phyloP scores from a whole-genome alignment of 30 jellyfish, hydroid and myxozoan species.

The Aurelia sp. region DNA sequence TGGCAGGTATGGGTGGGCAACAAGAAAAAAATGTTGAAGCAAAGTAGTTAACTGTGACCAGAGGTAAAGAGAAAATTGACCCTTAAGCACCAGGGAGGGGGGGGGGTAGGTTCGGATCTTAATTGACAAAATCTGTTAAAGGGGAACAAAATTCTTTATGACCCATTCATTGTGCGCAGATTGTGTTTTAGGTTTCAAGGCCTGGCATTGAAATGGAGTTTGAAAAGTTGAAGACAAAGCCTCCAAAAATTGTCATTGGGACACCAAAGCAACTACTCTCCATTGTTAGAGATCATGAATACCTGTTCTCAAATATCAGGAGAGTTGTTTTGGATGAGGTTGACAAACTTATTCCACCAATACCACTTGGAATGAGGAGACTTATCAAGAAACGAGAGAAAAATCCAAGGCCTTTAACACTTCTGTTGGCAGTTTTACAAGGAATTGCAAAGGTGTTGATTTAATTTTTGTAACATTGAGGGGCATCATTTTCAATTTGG shows the following conservation, averaged over 20 bases:
- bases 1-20: too few species aligned
- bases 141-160: too few species aligned
- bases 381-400: slow-evolving; percentile 38
- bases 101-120: too few species aligned
- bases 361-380: slow-evolving; percentile 26
- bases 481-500: too few species aligned
- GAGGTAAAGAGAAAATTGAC: too few species aligned
- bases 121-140: too few species aligned
- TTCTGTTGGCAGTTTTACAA: slow-evolving; percentile 67
- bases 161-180: too few species aligned
- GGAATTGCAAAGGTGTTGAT: slow-evolving; percentile 54
- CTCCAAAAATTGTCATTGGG: slow-evolving; percentile 78
- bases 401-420: slow-evolving; percentile 75
- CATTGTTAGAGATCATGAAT: slow-evolving; percentile 67
- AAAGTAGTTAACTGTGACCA: too few species aligned
- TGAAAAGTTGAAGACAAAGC: slow-evolving; percentile 59
- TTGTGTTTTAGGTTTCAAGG: slow-evolving; percentile 33
- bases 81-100: too few species aligned
- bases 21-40: too few species aligned
- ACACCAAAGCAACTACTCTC: slow-evolving; percentile 84
- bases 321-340: slow-evolving; percentile 87
- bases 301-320: slow-evolving; percentile 68
- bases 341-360: slow-evolving; percentile 86
- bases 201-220: slow-evolving; percentile 71
- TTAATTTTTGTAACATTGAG: too few species aligned